These are phyloP conservation scores for Gymnobelideus leadbeateri DNA, from an alignment of 2,113 vertebrate species.

Conservation along the genomic window DNA sequence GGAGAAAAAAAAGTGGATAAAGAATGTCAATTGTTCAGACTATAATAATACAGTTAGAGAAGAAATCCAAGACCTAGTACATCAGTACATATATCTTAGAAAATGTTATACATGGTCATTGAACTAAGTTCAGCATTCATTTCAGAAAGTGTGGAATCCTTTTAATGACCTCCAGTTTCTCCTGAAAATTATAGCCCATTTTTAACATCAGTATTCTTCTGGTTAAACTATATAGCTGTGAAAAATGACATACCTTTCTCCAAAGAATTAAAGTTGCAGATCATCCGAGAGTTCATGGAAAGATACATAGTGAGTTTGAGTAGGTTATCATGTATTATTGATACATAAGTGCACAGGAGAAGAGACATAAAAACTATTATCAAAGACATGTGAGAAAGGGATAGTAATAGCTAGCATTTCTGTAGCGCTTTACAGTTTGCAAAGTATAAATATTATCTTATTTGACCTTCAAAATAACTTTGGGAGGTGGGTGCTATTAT, in stretches of 20 bases:
- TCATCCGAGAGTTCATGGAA: background rate
- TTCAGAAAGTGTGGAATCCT: background rate
- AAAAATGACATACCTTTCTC: background rate
- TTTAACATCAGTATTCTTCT: constrained; percentile 4
- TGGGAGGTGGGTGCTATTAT: background rate
- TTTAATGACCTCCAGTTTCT: background rate
- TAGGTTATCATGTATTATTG: background rate
- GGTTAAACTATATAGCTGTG: background rate
- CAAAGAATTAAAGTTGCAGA: background rate
- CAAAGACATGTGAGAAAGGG: background rate
- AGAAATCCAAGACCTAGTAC: background rate
- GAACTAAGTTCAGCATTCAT: background rate
- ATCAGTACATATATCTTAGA: background rate
- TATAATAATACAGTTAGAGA: background rate
- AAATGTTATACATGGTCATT: background rate
- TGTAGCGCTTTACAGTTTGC: background rate
- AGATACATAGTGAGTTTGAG: background rate
- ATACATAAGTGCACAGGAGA: background rate
- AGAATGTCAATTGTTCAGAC: constrained; percentile 3
- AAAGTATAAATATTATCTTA: background rate
- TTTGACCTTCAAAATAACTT: background rate
- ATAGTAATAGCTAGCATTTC: background rate
- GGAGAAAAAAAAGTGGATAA: background rate
- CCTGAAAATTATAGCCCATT: background rate
- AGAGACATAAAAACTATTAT: background rate